These are phyloP conservation scores for Phymastichus coffea DNA, from an alignment of 1,140 invertebrate species.

Conservation along the genomic window DNA sequence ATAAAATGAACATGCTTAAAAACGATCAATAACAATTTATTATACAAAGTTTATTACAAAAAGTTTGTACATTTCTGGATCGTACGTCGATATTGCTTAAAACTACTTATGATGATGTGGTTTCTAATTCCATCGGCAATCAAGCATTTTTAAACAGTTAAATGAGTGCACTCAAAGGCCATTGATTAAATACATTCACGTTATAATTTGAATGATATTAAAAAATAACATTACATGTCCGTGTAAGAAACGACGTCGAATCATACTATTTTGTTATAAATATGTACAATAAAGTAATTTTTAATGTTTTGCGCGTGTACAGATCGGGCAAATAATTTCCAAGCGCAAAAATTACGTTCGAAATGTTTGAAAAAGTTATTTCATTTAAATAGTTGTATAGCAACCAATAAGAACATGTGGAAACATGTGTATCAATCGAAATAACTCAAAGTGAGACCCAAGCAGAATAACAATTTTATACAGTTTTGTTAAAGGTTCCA, in stretches of 20 bases:
- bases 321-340: neutral
- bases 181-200: too few relatives aligned
- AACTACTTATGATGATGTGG: slow-evolving; percentile 8
- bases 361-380: slow-evolving; percentile 1
- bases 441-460: neutral
- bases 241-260: too few relatives aligned
- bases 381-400: slow-evolving; percentile 1
- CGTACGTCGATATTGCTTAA: slow-evolving; percentile 13
- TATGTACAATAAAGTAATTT: slow-evolving; percentile 20
- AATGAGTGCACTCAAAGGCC: slow-evolving; percentile 15
- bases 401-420: slow-evolving; percentile 22
- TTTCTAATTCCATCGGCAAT: too few relatives aligned
- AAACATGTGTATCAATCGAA: slow-evolving; percentile 11
- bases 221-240: too few relatives aligned
- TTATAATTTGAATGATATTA: too few relatives aligned
- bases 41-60: slow-evolving; percentile 16
- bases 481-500: slow-evolving; percentile 18
- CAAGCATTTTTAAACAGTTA: slow-evolving; percentile 12
- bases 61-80: slow-evolving; percentile 3
- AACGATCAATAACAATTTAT: slow-evolving; percentile 17
- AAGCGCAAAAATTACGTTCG: neutral
- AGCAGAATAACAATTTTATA: slow-evolving; percentile 19
- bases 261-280: slow-evolving; percentile 20
- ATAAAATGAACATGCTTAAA: neutral
- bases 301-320: slow-evolving; percentile 7